Percentiles rank a stretch among this genome's conserved stretches.
These are phyloP conservation scores for Syngnathus scovelli DNA, from an alignment of 2,113 vertebrate genomes.

Conservation along the genomic window DNA sequence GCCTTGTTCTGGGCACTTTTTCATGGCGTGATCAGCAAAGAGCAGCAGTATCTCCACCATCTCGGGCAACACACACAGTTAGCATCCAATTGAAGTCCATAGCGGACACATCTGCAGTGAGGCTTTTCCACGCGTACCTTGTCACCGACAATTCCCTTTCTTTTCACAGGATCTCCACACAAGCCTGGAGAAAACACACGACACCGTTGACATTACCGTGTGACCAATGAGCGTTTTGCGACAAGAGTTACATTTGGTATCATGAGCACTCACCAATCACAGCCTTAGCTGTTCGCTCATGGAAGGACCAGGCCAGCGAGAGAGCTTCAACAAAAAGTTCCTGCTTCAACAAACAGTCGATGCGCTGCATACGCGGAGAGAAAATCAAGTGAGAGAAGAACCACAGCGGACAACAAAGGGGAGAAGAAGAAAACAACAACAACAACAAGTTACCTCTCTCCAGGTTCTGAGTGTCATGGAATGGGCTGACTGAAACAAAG, in stretches of 20 bases:
- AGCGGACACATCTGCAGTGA: not conserved
- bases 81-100: not conserved
- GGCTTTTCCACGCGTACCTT: constrained; percentile 71
- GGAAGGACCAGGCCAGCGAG: constrained; percentile 91
- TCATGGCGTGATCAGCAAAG: constrained; percentile 82
- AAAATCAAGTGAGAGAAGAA: not conserved
- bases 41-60: constrained; percentile 93
- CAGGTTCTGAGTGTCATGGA: constrained; percentile 88
- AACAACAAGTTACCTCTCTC: constrained; percentile 79
- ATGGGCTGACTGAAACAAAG: constrained; percentile 82
- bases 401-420: not conserved
- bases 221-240: too few species aligned
- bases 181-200: constrained; percentile 70
- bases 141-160: constrained; percentile 84
- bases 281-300: constrained; percentile 93
- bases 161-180: constrained; percentile 81
- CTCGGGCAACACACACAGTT: constrained; percentile 58
- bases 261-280: constrained; percentile 80
- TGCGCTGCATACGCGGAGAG: constrained; percentile 69
- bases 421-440: not conserved
- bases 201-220: not conserved
- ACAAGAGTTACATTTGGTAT: not conserved
- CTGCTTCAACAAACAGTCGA: constrained; percentile 89
- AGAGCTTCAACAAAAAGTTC: constrained; percentile 90
- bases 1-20: constrained; percentile 92